These are phyloP conservation scores for Sarcoramphus papa DNA, from an alignment of 2,797 vertebrate genomes.

Conservation along the genomic window DNA sequence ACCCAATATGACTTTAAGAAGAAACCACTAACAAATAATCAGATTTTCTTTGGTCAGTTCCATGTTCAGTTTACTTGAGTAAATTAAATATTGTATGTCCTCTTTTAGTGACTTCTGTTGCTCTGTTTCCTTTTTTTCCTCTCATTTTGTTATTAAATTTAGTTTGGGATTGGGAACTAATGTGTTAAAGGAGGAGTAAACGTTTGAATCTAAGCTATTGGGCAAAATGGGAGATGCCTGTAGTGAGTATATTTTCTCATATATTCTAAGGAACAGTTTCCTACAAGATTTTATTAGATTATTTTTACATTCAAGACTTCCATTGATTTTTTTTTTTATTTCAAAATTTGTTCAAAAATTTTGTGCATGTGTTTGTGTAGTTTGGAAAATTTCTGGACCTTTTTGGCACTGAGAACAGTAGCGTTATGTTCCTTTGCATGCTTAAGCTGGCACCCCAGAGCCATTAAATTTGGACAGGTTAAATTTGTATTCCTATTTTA, in stretches of 20 bases:
- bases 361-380: background rate
- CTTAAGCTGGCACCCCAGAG: background rate
- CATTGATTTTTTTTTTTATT: background rate
- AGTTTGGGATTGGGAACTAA: background rate
- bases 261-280: background rate
- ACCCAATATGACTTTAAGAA: background rate
- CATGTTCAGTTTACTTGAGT: background rate
- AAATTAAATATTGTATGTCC: background rate
- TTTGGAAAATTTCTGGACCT: background rate
- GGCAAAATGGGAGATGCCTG: background rate
- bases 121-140: background rate
- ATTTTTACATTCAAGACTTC: background rate
- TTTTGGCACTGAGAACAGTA: background rate
- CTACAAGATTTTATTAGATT: background rate
- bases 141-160: background rate
- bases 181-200: background rate
- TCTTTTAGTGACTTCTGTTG: background rate
- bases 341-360: background rate
- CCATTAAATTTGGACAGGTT: background rate
- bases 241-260: background rate
- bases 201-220: background rate
- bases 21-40: background rate
- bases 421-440: fast-evolving
- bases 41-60: background rate
- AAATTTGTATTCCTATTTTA: background rate